These are phyloP conservation scores for Buceros bicornis DNA, from an alignment of 2,797 vertebrate species.

Conservation along the genomic window DNA sequence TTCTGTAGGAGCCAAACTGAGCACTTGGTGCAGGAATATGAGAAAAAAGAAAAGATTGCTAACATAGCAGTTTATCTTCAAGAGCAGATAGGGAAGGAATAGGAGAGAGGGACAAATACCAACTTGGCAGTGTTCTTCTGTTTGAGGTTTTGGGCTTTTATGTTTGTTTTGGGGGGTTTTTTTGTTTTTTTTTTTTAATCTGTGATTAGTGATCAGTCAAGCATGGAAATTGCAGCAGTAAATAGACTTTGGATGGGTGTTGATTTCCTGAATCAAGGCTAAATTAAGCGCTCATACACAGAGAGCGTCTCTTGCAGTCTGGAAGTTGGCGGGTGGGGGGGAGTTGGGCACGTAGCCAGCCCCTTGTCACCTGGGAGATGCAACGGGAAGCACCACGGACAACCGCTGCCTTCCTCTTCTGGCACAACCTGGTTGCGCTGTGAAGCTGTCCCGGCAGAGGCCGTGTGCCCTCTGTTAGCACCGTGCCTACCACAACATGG, in stretches of 20 bases:
- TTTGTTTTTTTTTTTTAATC: rapidly evolving
- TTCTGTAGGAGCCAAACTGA: not conserved
- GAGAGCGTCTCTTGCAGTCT: not conserved
- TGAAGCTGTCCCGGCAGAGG: not conserved
- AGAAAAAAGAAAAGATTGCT: not conserved
- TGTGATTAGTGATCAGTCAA: not conserved
- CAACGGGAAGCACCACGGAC: rapidly evolving
- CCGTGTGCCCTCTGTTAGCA: rapidly evolving
- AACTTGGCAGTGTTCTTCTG: not conserved
- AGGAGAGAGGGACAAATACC: not conserved
- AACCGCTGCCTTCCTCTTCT: not conserved
- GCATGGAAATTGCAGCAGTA: not conserved
- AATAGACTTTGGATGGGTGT: not conserved
- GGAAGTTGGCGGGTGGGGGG: not conserved
- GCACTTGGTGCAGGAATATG: not conserved
- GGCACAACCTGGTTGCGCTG: not conserved
- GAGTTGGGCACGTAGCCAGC: not conserved
- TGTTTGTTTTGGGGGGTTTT: not conserved
- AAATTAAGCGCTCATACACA: not conserved
- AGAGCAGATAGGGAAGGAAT: not conserved
- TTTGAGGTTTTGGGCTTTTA: not conserved
- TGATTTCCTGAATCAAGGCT: not conserved
- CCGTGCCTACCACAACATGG: rapidly evolving
- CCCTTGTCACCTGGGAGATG: rapidly evolving
- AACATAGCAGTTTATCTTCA: not conserved